Conservation (phyloP, 1,140 invertebrate genomes). For the Drosophila carrolli region DNA sequence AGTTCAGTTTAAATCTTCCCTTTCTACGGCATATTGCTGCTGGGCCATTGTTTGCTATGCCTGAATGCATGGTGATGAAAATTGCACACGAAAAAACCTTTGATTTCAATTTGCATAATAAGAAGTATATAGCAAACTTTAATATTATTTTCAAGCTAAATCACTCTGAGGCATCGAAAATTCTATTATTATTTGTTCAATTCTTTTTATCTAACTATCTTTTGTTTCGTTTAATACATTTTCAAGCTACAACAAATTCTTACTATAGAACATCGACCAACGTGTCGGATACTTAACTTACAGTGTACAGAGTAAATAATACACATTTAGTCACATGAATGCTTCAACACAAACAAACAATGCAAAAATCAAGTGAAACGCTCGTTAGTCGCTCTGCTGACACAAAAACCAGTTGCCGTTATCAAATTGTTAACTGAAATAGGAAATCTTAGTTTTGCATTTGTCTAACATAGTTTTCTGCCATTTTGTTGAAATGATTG, state of each 20-base stretch:
- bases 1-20: slow-evolving; percentile 27
- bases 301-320: slow-evolving; percentile 14
- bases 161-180: no score
- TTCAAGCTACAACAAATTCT: no score
- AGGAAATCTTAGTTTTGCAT: slow-evolving; percentile 79
- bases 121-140: no score
- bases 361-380: slow-evolving; percentile 35
- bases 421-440: slow-evolving; percentile 81
- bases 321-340: slow-evolving; percentile 3
- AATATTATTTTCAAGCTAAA: no score
- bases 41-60: slow-evolving; percentile 47
- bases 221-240: no score
- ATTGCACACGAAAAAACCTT: slow-evolving; percentile 5
- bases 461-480: slow-evolving; percentile 48
- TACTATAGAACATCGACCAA: neutral
- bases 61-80: slow-evolving; percentile 34
- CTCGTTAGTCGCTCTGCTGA: slow-evolving; percentile 41
- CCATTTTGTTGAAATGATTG: slow-evolving; percentile 20
- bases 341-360: slow-evolving; percentile 21
- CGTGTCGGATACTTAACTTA: slow-evolving; percentile 30
- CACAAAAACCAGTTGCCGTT: slow-evolving; percentile 52
- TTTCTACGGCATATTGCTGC: slow-evolving; percentile 44
- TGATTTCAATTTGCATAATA: neutral
- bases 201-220: no score
- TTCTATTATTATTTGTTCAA: no score